Evolutionary conservation across 2,797 vertebrate genomes (phyloP), one percentile per base, ranked within the genome.

Genomic region (Argyrosomus regius): DNA sequence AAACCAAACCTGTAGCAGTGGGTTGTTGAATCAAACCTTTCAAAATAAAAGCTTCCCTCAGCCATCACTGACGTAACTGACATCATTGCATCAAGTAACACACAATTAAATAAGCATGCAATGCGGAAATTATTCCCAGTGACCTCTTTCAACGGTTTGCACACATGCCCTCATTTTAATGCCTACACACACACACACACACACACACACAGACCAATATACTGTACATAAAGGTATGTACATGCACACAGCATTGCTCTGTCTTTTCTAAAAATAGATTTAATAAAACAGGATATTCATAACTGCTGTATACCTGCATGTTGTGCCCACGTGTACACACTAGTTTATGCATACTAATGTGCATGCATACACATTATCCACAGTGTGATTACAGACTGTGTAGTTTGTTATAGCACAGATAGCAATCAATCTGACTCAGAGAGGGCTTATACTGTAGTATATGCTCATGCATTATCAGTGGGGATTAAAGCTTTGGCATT

Each of bases 401-500:
- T 9, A 28, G 65, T 58, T 26, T 54, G 50, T 71, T 26, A 52
- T 13, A 46, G 76, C 45, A 52, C 46, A 39, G 35, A 71, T 45
- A 65, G 61, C 52, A 64, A 65, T 78, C 76, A 72, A 11, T 60
- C 56, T 31, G 66, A 49, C 17, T 58, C 45, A 20, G 10, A 72
- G 10, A 6, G 43, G 35, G 76, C 35, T 72, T 59, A 46, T 52
- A 43, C 50, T n/a, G 24, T 63, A 63, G 14, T 61, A 10, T 61
- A 43, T 70, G 43, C 53, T 58, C 64, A 58, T 58, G 45, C 67
- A 64, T 77, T 46, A 64, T 53, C 12, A 1, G 22, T 46, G 52
- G 52, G 16, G 59, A 64, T 77, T 77, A 77, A 64, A 64, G 49
- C 31, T 22, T 52, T 17, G 61, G 11, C 20, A 46, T 66, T 72